These are phyloP conservation scores for Martes martes DNA, from an alignment of 2,113 vertebrate genomes.

Conservation along the genomic window DNA sequence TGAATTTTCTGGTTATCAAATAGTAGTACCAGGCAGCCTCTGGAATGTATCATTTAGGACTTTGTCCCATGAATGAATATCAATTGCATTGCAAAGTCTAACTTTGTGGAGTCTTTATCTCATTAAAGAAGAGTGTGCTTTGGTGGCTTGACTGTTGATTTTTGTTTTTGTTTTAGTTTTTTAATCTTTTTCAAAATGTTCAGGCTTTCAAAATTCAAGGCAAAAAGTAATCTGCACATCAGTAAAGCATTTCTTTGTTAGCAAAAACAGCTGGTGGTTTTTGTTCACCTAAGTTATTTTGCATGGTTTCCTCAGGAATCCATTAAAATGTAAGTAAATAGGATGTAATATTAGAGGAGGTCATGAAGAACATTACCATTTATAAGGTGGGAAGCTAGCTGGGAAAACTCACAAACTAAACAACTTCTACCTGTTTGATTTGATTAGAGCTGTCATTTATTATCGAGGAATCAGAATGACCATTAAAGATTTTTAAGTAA, in stretches of 20 bases:
- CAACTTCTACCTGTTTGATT: neutral
- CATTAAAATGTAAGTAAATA: neutral
- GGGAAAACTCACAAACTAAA: neutral
- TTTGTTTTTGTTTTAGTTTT: neutral
- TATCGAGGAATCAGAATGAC: neutral
- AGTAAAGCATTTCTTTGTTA: neutral
- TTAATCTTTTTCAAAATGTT: neutral
- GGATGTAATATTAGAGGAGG: neutral
- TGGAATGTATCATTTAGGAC: neutral
- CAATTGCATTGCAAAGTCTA: neutral
- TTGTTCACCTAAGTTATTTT: slow-evolving; percentile 36
- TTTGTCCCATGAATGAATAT: neutral
- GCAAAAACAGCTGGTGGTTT: neutral
- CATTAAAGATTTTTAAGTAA: neutral
- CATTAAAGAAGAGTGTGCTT: neutral
- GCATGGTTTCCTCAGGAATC: neutral
- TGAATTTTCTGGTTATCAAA: neutral
- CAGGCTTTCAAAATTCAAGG: neutral
- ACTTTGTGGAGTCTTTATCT: neutral
- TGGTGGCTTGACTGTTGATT: neutral
- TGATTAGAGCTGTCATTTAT: neutral
- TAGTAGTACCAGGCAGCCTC: neutral
- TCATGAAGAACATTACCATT: neutral
- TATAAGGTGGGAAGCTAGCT: neutral
- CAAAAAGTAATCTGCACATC: neutral